phyloP scores from a whole-genome alignment of 1,140 invertebrate species.

The Bactericera cockerelli region DNA sequence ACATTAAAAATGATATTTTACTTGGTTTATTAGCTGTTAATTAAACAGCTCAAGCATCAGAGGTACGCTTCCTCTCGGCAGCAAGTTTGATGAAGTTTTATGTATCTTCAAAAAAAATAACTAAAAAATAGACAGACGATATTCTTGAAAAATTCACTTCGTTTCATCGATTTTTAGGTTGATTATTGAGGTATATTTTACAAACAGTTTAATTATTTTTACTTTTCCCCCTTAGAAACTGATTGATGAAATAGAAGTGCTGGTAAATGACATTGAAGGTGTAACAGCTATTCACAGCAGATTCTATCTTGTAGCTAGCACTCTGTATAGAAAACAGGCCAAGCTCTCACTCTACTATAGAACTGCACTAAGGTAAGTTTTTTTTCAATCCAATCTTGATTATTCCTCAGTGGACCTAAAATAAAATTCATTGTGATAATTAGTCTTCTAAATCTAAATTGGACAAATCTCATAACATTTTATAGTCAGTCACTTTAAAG shows the following conservation, averaged over 20 bases:
- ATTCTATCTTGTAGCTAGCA: conserved; percentile 87
- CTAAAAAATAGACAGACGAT: too few relatives aligned
- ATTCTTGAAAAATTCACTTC: too few relatives aligned
- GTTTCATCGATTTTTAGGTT: too few relatives aligned
- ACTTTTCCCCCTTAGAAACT: conserved; percentile 59
- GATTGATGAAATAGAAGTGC: conserved; percentile 74
- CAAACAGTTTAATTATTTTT: conserved; percentile 27
- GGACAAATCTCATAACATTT: background rate
- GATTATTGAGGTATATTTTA: too few relatives aligned
- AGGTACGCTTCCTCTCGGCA: too few relatives aligned
- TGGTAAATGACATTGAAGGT: conserved; percentile 77
- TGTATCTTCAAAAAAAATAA: too few relatives aligned
- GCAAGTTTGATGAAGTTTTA: too few relatives aligned
- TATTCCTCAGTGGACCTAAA: background rate
- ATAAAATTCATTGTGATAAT: too few relatives aligned
- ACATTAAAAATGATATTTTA: too few relatives aligned
- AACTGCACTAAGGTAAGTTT: conserved; percentile 65
- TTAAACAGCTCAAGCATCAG: too few relatives aligned
- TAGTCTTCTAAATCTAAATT: background rate
- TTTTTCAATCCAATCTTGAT: background rate
- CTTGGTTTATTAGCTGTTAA: too few relatives aligned
- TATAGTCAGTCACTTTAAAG: background rate
- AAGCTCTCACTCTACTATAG: conserved; percentile 89
- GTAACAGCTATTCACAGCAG: conserved; percentile 85
- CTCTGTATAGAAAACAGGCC: conserved; percentile 72